Evolutionary conservation across 2,113 vertebrate species (phyloP).

Genomic region (Bos javanicus): DNA sequence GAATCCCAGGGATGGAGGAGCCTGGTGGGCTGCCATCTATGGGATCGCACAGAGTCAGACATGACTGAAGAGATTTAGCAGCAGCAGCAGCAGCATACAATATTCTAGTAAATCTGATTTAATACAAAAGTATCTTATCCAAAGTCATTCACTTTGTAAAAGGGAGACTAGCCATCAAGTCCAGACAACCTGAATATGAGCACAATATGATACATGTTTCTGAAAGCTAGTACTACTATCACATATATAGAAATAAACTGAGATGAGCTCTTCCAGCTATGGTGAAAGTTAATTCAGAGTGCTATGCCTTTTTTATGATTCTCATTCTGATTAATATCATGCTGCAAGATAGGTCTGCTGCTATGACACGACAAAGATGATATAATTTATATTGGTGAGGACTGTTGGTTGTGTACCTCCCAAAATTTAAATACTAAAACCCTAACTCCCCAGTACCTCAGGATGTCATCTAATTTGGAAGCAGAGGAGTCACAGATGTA

Average conservation of each 20-base stretch:
- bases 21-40: neutral
- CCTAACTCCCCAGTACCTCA: neutral
- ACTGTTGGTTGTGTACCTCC: neutral
- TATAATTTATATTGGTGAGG: neutral
- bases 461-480: neutral
- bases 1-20: fast-evolving
- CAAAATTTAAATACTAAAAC: neutral
- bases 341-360: neutral
- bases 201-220: neutral
- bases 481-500: neutral
- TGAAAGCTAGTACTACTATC: neutral
- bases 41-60: fast-evolving
- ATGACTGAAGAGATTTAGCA: neutral
- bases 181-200: neutral
- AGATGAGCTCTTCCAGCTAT: neutral
- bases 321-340: neutral
- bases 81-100: neutral
- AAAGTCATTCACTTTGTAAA: neutral
- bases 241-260: neutral
- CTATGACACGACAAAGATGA: neutral
- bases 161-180: neutral
- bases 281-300: neutral
- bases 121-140: neutral
- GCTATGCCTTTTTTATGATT: neutral
- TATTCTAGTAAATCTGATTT: neutral